Conservation (phyloP, 1,140 invertebrate genomes). For the Apolygus lucorum region DNA sequence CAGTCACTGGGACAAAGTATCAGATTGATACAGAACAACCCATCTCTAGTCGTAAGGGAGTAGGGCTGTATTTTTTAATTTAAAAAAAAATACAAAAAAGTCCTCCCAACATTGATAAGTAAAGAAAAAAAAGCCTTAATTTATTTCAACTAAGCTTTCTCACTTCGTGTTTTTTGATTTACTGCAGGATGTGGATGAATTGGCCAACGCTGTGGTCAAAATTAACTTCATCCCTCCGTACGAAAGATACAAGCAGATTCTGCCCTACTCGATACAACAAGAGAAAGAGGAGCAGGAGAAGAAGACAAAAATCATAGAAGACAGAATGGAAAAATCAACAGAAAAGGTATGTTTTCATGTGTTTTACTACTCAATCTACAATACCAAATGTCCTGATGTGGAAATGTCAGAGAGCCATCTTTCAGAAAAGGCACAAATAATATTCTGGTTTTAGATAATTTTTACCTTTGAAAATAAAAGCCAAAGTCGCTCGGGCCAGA, state of each 20-base stretch:
- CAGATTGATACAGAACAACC: no score
- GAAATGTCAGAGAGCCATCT: neutral
- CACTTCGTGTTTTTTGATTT: slow-evolving; percentile 12
- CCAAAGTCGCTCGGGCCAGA: no score
- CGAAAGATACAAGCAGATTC: slow-evolving; percentile 28
- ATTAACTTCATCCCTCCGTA: slow-evolving; percentile 28
- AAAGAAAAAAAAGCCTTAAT: no score
- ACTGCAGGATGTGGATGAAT: neutral
- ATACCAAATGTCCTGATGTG: neutral
- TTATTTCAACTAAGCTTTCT: neutral
- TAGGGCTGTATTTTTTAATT: no score
- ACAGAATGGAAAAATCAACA: neutral
- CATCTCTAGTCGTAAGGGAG: no score
- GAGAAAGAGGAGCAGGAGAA: slow-evolving; percentile 23
- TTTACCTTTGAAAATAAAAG: neutral
- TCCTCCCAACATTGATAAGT: no score
- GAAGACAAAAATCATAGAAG: slow-evolving; percentile 23
- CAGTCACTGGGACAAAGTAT: no score
- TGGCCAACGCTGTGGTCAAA: neutral
- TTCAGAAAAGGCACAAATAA: neutral
- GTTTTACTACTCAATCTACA: neutral
- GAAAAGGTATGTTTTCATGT: neutral
- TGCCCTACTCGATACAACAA: slow-evolving; percentile 25
- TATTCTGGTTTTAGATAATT: neutral
- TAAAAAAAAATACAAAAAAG: no score